A percentile compares a stretch with the other conserved stretches of the same genome.
Conservation (phyloP, 2,888 invertebrate species). For the Eugnorisma glareosa region DNA sequence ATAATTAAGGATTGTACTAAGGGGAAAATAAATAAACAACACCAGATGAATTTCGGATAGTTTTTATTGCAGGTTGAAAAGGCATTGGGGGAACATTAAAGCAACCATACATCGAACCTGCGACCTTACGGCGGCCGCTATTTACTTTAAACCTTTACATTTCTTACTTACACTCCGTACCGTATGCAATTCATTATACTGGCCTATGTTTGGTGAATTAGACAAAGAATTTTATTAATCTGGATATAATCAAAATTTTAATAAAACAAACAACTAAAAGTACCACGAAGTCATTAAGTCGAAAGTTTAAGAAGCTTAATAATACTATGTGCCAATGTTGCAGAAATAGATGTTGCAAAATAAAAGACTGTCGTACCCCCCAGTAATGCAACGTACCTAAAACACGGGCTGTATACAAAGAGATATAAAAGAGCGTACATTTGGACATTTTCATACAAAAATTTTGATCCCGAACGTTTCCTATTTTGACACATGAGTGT, state of each 20-base stretch:
- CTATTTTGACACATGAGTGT: no score
- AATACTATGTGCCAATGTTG: slow-evolving; percentile 36
- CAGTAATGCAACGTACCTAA: neutral
- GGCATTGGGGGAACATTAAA: slow-evolving; percentile 78
- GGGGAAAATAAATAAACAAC: slow-evolving; percentile 61
- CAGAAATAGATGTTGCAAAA: slow-evolving; percentile 41
- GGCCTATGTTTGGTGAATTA: neutral
- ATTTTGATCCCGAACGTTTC: no score
- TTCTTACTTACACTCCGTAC: slow-evolving; percentile 56
- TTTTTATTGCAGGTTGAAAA: slow-evolving; percentile 79
- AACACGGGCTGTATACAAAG: neutral
- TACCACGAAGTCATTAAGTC: slow-evolving; percentile 17
- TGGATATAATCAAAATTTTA: neutral
- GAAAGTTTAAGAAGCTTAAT: neutral
- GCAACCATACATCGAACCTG: slow-evolving; percentile 75
- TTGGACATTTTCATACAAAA: no score
- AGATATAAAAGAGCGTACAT: no score
- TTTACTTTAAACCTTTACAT: slow-evolving; percentile 57
- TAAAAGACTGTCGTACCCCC: slow-evolving; percentile 13
- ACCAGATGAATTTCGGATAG: slow-evolving; percentile 70
- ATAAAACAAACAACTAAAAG: slow-evolving; percentile 12
- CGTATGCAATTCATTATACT: slow-evolving; percentile 60
- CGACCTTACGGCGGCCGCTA: slow-evolving; percentile 62
- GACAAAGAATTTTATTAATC: neutral
- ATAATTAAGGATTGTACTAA: neutral